A percentile compares a stretch with the other conserved stretches of the same genome.
Conservation (phyloP, 1,140 invertebrate genomes). For the Diorhabda carinulata region DNA sequence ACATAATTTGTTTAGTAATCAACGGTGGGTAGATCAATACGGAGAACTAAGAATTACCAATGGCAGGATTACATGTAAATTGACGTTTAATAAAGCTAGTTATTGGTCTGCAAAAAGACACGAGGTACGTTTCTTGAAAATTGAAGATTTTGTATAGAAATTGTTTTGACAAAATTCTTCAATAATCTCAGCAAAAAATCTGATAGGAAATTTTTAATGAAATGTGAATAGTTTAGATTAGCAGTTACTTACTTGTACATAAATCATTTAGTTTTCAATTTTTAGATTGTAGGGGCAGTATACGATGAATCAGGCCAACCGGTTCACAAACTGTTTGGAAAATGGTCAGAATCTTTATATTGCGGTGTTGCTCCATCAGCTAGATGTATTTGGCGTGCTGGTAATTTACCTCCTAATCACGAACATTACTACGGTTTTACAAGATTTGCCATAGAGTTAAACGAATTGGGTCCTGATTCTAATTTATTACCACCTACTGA, state of each 20-base stretch:
- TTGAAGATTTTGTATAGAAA: too few species aligned
- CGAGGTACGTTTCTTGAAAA: constrained; percentile 49
- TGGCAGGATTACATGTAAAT: constrained; percentile 66
- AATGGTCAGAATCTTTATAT: constrained; percentile 79
- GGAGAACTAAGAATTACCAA: constrained; percentile 73
- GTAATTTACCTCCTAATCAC: constrained; percentile 75
- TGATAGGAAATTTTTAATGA: too few species aligned
- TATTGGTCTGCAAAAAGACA: constrained; percentile 76
- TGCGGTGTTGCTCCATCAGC: constrained; percentile 69
- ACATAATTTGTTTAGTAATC: constrained; percentile 78
- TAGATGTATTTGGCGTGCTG: constrained; percentile 73
- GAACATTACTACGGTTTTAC: constrained; percentile 83
- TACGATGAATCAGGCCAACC: constrained; percentile 57
- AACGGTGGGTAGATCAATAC: constrained; percentile 83
- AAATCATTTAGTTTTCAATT: background rate
- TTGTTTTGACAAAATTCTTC: too few species aligned
- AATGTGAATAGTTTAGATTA: too few species aligned
- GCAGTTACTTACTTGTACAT: too few species aligned
- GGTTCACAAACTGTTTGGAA: constrained; percentile 66
- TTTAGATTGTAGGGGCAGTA: constrained; percentile 63
- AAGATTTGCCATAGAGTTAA: constrained; percentile 79
- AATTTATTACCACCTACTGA: constrained; percentile 70
- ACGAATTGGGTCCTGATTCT: constrained; percentile 68
- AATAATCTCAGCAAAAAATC: too few species aligned
- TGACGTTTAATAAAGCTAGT: constrained; percentile 79